Conservation (phyloP, 2,797 vertebrate species). For the Gymnothorax javanicus region DNA sequence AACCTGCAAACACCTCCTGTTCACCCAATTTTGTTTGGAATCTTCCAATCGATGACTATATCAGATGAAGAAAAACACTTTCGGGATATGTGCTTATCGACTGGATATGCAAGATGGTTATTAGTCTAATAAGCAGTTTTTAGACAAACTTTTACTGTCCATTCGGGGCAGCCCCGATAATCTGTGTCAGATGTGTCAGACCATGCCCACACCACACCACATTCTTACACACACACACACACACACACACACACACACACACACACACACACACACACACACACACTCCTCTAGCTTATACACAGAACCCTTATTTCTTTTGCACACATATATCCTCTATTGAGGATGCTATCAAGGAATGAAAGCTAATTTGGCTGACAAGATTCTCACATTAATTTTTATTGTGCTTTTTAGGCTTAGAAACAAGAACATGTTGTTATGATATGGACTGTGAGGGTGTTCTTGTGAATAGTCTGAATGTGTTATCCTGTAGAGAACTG, state of each 20-base stretch:
- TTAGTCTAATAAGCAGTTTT: slow-evolving; percentile 85
- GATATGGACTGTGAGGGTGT: slow-evolving; percentile 51
- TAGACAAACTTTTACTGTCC: slow-evolving; percentile 51
- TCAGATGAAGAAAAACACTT: slow-evolving; percentile 75
- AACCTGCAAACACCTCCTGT: slow-evolving; percentile 68
- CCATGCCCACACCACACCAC: background rate
- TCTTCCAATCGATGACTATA: slow-evolving; percentile 84
- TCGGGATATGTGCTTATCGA: slow-evolving; percentile 84
- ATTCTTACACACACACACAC: background rate
- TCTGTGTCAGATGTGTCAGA: slow-evolving; percentile 2
- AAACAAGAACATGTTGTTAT: slow-evolving; percentile 51
- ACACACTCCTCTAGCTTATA: too few species aligned
- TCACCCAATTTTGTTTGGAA: slow-evolving; percentile 78
- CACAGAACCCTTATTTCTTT: background rate
- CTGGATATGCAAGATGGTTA: slow-evolving; percentile 86
- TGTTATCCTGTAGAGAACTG: slow-evolving; percentile 54
- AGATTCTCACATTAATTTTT: slow-evolving; percentile 6
- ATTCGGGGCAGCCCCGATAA: background rate
- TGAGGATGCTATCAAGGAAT: slow-evolving; percentile 8
- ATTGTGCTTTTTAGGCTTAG: slow-evolving; percentile 49
- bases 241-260: background rate
- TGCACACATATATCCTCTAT: slow-evolving; percentile 5
- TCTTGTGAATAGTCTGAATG: slow-evolving; percentile 65
- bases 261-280: background rate
- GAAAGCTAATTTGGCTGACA: background rate